Evolutionary conservation across 2,797 vertebrate species (phyloP).

Genomic region (Labeo calbasu): DNA sequence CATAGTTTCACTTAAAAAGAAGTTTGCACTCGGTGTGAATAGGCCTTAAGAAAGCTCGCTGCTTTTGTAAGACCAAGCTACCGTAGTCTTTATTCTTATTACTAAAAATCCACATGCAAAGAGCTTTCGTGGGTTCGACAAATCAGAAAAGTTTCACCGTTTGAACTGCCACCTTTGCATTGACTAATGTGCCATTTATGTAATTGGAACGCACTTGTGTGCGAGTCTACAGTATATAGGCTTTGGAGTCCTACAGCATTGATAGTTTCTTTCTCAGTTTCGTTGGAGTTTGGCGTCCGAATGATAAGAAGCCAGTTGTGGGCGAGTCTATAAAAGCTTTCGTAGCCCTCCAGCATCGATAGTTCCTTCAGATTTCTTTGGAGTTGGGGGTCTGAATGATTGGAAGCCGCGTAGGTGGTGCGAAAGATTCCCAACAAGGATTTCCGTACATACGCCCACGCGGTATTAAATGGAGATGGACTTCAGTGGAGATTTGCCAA

Average conservation of each 20-base stretch:
- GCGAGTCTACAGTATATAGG: background rate
- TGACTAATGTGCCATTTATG: constrained; percentile 14
- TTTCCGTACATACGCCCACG: constrained; percentile 7
- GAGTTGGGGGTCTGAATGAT: constrained; percentile 5
- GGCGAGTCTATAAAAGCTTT: background rate
- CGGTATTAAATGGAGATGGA: constrained; percentile 56
- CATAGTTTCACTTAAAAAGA: background rate
- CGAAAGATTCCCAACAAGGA: background rate
- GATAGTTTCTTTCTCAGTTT: constrained; percentile 14
- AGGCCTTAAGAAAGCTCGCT: constrained; percentile 16
- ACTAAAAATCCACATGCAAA: background rate
- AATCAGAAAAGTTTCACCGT: background rate
- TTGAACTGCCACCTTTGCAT: background rate
- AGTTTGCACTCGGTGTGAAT: constrained; percentile 3
- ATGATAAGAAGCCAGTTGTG: constrained; percentile 16
- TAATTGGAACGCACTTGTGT: background rate
- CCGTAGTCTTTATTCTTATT: constrained; percentile 7
- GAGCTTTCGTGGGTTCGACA: background rate
- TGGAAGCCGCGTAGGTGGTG: constrained; percentile 20
- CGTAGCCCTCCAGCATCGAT: constrained; percentile 15
- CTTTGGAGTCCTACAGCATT: constrained; percentile 4
- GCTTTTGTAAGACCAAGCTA: constrained; percentile 15
- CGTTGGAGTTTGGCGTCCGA: background rate
- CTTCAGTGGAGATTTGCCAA: constrained; percentile 62
- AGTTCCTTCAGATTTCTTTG: background rate